Evolutionary conservation across 2,888 invertebrate genomes (phyloP), one percentile per base, ranked within the genome.

Genomic region (Caenorhabditis sp.): DNA sequence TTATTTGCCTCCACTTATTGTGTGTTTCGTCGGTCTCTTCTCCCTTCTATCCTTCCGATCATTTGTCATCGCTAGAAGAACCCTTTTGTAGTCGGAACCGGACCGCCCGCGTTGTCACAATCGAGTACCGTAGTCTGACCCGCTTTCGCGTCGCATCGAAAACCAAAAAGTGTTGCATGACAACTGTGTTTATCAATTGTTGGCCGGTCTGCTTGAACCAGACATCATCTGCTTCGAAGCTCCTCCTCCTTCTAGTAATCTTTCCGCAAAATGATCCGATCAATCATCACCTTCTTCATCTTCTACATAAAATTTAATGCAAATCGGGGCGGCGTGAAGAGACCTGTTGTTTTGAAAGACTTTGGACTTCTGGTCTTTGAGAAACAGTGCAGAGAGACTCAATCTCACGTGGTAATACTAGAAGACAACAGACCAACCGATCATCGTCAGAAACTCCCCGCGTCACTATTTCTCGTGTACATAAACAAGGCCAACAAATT

Each of bases 281-380:
- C 58, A 58, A 68, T 68, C 68, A 68, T 30, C 68, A 68, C 13
- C 24, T 39, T 37, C 46, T n/a, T 37, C 26, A 22, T 20, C n/a
- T n/a, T n/a, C n/a, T n/a, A n/a, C n/a, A n/a, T n/a, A n/a, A n/a
- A n/a, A n/a, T n/a, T 22, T 26, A 26, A 39, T 26, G 39, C 55
- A 55, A 39, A 55, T 48, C 48, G 48, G 8, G 30, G 26, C 26
- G 48, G 4, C 6, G 30, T 1, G 26, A 20, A 30, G 22, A 63
- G 39, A 39, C 37, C 35, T 65, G 56, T 48, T 45, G 20, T 63
- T 53, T 43, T 53, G 39, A 46, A 53, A 50, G 50, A 68, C 68
- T 68, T 68, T 68, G 52, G 58, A 68, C 68, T 58, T 50, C 43
- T 59, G 68, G 50, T 68, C 52, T 58, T 58, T 68, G 68, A 68